These are phyloP conservation scores for Tinea semifulvella DNA, from an alignment of 2,888 invertebrate species.

Conservation along the genomic window DNA sequence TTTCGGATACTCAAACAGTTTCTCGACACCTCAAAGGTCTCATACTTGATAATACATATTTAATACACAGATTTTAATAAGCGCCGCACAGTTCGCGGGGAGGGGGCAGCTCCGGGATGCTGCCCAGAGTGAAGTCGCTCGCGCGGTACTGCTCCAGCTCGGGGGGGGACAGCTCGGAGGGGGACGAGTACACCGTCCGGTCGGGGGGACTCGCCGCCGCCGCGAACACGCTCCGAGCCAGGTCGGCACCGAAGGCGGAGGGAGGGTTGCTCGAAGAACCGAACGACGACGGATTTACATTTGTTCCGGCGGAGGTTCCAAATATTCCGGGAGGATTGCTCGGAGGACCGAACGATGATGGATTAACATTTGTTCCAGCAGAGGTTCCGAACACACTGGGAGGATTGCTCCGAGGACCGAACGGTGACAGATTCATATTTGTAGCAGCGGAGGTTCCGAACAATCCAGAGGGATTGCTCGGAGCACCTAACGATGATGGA, in stretches of 20 bases:
- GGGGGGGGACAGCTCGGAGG: not conserved
- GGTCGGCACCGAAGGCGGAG: not conserved
- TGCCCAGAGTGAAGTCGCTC: not conserved
- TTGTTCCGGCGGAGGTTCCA: no score
- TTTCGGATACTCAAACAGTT: no score
- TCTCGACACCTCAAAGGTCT: no score
- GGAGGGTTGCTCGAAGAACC: not conserved
- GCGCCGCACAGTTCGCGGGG: not conserved
- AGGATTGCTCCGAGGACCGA: not conserved
- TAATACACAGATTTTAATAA: no score
- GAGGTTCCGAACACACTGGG: conserved; percentile 22
- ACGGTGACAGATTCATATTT: not conserved
- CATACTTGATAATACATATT: no score
- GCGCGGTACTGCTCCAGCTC: not conserved
- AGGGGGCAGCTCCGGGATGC: not conserved
- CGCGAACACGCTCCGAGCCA: not conserved
- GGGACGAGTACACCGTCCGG: not conserved
- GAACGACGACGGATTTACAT: not conserved
- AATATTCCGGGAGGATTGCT: not conserved
- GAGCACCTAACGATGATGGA: conserved; percentile 26
- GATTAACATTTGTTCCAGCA: conserved; percentile 18
- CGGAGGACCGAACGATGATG: not conserved
- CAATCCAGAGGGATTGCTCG: conserved; percentile 19
- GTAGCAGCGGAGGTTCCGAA: conserved; percentile 22
- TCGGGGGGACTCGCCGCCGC: not conserved